Evolutionary conservation across 2,113 vertebrate species (phyloP).

Genomic region (Oryzias curvinotus): DNA sequence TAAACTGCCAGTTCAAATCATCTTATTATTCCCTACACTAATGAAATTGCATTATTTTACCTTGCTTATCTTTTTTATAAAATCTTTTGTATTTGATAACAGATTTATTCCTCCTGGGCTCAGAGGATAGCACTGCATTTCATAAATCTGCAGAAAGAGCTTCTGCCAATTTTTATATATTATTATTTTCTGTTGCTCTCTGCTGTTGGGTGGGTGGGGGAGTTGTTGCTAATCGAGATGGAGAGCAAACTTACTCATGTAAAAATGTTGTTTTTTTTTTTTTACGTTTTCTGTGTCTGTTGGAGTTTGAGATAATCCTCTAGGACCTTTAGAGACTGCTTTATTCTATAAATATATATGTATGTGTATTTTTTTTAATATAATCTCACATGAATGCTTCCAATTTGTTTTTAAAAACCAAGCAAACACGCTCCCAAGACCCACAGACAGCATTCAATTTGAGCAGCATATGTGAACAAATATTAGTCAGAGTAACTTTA

Average conservation of each 20-base stretch:
- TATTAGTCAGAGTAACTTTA: too few relatives aligned
- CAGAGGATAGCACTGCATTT: not conserved
- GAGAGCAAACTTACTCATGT: not conserved
- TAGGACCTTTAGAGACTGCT: too few relatives aligned
- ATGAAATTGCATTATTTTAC: conserved; percentile 4
- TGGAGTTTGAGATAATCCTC: too few relatives aligned
- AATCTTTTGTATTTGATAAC: conserved; percentile 11
- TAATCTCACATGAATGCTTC: too few relatives aligned
- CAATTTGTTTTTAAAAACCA: too few relatives aligned
- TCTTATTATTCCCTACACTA: not conserved
- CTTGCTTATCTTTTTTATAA: not conserved
- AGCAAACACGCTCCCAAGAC: too few relatives aligned
- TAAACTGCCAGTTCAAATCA: not conserved
- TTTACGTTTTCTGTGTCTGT: too few relatives aligned
- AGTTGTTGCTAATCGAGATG: not conserved
- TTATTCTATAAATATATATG: too few relatives aligned
- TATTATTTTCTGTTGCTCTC: not conserved
- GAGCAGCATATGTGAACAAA: too few relatives aligned
- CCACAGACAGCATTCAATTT: too few relatives aligned
- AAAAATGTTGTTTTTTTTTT: too few relatives aligned
- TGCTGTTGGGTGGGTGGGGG: not conserved
- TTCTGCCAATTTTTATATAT: not conserved
- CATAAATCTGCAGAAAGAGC: conserved; percentile 2
- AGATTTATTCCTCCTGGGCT: conserved; percentile 1
- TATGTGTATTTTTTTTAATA: too few relatives aligned